phyloP scores from a whole-genome alignment of 2,113 vertebrate genomes.

The Proteles cristata region DNA sequence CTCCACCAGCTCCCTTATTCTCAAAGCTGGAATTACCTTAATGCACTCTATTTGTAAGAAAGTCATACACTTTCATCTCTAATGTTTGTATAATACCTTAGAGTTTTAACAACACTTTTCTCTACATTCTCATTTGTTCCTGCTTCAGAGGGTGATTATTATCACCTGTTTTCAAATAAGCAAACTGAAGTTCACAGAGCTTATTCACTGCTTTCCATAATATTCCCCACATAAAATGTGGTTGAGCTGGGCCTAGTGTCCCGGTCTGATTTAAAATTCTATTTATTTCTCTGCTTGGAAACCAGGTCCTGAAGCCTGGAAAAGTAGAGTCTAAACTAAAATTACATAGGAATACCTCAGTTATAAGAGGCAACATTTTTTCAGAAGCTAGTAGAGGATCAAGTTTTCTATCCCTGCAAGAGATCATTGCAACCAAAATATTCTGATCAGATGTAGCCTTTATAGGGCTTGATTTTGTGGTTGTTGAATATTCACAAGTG shows the following conservation, averaged over 20 bases:
- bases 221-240: not conserved
- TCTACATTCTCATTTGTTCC: not conserved
- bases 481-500: constrained; percentile 22
- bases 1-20: not conserved
- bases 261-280: not conserved
- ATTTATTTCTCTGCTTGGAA: not conserved
- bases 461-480: not conserved
- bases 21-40: not conserved
- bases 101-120: not conserved
- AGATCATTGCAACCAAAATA: constrained; percentile 8
- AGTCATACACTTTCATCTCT: not conserved
- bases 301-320: not conserved
- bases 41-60: not conserved
- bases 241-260: not conserved
- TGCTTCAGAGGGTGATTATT: not conserved
- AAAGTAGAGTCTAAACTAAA: not conserved
- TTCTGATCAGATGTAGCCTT: not conserved
- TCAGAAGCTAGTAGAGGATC: not conserved
- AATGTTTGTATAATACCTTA: not conserved
- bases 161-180: not conserved
- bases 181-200: not conserved
- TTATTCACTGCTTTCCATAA: not conserved
- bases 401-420: not conserved
- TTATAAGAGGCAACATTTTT: not conserved
- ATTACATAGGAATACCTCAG: not conserved